These are phyloP conservation scores for Leptonema lineaticorne DNA, from an alignment of 1,140 invertebrate genomes.

Conservation along the genomic window DNA sequence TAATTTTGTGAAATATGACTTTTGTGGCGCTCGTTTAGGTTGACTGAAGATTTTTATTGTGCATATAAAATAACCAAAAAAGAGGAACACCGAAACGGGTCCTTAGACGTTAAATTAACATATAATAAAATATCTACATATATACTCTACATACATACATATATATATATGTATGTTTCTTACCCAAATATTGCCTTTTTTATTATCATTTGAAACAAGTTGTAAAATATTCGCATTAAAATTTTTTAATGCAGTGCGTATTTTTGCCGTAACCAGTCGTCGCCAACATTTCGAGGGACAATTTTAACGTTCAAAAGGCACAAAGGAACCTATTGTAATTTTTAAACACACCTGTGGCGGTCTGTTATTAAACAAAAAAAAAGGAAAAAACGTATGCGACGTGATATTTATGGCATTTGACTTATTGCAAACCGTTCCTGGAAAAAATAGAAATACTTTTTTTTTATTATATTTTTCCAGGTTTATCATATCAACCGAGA, in stretches of 20 bases:
- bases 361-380: conserved; percentile 2
- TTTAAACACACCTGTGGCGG: conserved; percentile 15
- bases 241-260: not conserved
- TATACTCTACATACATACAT: no score
- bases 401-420: conserved; percentile 17
- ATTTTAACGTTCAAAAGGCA: not conserved
- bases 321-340: not conserved
- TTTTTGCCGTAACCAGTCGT: not conserved
- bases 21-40: conserved; percentile 30
- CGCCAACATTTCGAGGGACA: not conserved
- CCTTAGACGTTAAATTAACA: conserved; percentile 11
- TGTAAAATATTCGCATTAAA: not conserved
- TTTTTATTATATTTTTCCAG: conserved; percentile 1
- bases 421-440: conserved; percentile 25
- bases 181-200: conserved; percentile 7
- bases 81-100: not conserved
- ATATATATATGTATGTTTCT: not conserved
- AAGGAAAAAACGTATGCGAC: no score
- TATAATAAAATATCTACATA: conserved; percentile 14
- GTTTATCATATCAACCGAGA: conserved; percentile 16
- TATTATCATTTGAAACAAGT: not conserved
- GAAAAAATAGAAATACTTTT: conserved; percentile 24
- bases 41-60: conserved; percentile 15
- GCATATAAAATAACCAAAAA: conserved; percentile 4
- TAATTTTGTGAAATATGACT: conserved; percentile 41